A percentile compares a stretch with the other conserved stretches of the same genome.
Conservation (phyloP, 2,113 vertebrate species). For the Triplophysa siluroides region DNA sequence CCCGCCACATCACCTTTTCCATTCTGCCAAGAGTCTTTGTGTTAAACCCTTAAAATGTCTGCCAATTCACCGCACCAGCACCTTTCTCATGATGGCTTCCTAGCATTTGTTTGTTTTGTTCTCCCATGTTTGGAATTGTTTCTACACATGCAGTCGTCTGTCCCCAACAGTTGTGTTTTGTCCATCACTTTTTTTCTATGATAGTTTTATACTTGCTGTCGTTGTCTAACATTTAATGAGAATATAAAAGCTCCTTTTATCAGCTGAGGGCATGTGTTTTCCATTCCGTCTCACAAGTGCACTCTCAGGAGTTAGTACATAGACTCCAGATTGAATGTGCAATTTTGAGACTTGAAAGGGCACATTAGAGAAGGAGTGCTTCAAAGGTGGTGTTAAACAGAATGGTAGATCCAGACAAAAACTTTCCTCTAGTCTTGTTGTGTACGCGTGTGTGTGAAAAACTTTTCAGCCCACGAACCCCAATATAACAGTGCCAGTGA, state of each 20-base stretch:
- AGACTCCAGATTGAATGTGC: constrained; percentile 36
- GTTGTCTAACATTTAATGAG: constrained; percentile 34
- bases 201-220: constrained; percentile 11
- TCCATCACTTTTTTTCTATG: background rate
- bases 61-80: constrained; percentile 26
- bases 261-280: constrained; percentile 45
- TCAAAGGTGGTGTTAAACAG: constrained; percentile 36
- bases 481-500: too few relatives aligned
- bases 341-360: constrained; percentile 48
- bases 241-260: constrained; percentile 36
- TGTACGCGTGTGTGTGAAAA: background rate
- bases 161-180: constrained; percentile 18
- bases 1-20: constrained; percentile 42
- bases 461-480: background rate
- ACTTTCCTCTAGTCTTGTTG: background rate
- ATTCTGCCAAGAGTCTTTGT: constrained; percentile 19
- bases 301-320: constrained; percentile 40
- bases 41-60: constrained; percentile 47
- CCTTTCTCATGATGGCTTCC: background rate
- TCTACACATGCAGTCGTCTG: constrained; percentile 23
- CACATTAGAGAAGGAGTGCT: constrained; percentile 37
- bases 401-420: background rate
- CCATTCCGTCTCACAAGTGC: constrained; percentile 16
- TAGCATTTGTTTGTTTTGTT: constrained; percentile 25
- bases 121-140: constrained; percentile 3